Evolutionary conservation across 2,888 invertebrate genomes (phyloP).

Genomic region (Agrypnus murinus): DNA sequence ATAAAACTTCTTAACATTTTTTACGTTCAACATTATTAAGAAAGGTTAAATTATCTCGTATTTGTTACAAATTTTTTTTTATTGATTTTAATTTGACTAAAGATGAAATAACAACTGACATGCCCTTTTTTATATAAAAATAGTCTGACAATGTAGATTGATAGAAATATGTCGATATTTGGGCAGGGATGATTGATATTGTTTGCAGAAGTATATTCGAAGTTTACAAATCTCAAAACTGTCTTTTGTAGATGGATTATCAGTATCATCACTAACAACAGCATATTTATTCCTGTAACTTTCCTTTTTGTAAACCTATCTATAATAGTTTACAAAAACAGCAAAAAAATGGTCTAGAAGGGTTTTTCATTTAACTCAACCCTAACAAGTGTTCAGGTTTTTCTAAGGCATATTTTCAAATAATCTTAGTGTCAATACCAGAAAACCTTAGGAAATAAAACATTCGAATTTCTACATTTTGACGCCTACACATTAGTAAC

Average conservation of each 20-base stretch:
- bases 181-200: conserved; percentile 27
- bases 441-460: conserved; percentile 2
- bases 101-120: conserved; percentile 12
- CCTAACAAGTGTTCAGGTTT: not conserved
- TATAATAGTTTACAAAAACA: not conserved
- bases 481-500: not conserved
- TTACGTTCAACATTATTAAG: too few species aligned
- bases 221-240: conserved; percentile 15
- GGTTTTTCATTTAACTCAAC: not conserved
- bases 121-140: conserved; percentile 30
- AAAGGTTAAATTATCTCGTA: too few species aligned
- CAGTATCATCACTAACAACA: not conserved
- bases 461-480: not conserved
- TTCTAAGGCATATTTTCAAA: not conserved
- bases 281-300: not conserved
- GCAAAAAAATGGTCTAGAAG: too few species aligned
- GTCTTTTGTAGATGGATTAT: conserved; percentile 14
- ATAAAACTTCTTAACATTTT: too few species aligned
- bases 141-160: conserved; percentile 29
- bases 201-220: conserved; percentile 16
- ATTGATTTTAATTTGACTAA: conserved; percentile 6
- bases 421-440: conserved; percentile 2
- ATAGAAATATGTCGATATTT: conserved; percentile 25
- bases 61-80: too few species aligned
- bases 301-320: not conserved